Evolutionary conservation across 2,888 invertebrate species (phyloP), one percentile per base, ranked within the genome.

Genomic region (Leptopterna dolabrata): DNA sequence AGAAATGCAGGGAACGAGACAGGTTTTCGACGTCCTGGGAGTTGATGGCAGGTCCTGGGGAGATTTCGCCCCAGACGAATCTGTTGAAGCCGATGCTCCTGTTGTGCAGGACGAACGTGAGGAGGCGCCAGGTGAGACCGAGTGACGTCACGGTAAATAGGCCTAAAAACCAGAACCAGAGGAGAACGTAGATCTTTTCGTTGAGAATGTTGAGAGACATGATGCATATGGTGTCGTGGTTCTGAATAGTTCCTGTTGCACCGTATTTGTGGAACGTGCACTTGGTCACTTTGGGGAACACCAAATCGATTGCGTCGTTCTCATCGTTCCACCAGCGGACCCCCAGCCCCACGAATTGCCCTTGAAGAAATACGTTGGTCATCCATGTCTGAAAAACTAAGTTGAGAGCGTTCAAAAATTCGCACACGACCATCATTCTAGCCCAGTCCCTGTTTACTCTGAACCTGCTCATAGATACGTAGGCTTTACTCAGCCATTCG

Each of bases 181-280:
- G 92, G 89, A 96, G 94, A 0, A 95, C 94, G 92, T 96, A 97
- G 90, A 97, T 97, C 92, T 98, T 97, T 92, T 98, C 97, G 91
- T 97, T 97, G 91, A 97, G 95, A 90, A 97, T 95, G 92, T 98
- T 98, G 76, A 97, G 93, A 0, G 97, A 97, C 95, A 97, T 96
- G 78, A 98, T 95, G 92, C 98, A 98, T 83, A 98, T 94, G 0
- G 97, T 96, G 91, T 98, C 97, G 92, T 96, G 96, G 90, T 94
- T 94, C 92, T 97, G 96, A 86, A 97, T 94, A 0, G 95, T 94
- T 0, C 97, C 97, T 0, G 96, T 95, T 0, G 96, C 94, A 92
- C 97, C 97, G 92, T 95, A 97, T 92, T 97, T 97, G 92, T 96
- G 95, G 93, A 97, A 98, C 78, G 94, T 94, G 91, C 98, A 98